Evolutionary conservation across 35 echinoderm and acorn worm genomes (phyloP), one percentile per base, ranked within the genome.

Genomic region (Antedon bifida): DNA sequence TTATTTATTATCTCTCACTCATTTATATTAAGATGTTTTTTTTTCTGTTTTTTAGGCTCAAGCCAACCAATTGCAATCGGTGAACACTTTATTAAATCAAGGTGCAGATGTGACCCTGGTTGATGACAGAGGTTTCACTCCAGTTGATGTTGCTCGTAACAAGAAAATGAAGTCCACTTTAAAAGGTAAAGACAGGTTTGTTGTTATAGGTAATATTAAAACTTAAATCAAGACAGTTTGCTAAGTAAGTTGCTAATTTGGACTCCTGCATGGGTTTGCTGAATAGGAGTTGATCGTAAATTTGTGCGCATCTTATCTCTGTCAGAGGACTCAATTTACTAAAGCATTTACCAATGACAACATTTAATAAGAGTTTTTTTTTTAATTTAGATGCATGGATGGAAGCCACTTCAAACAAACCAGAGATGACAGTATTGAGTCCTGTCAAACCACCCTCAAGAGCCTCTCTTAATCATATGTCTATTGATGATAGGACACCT

Each of bases 401-500:
- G 34, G 95, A 99, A 30, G 91, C 88, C 0, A 90, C 91, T 23
- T 88, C 92, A 32, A 76, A 17, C 38, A 92, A 89, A 31, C 85
- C 77, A 8, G 91, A 89, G 0, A 39, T 79, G 38, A 55, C 82
- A 7, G 86, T 86, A 21, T 64, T 99, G 19, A 93, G 85, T 36
- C 95, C 95, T 29, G 95, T 99, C 46, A 99, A 92, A 79, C 88
- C 90, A 0, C 95, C 95, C 0, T 99, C 95, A 23, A 80, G 78
- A 39, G 31, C 34, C 34, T 80, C 78, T 5, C n/a, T 80, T 4
- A 29, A 30, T 21, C 78, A 39, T 3, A 34, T 36, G 3, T 80
- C 78, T 29, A 14, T 80, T 11, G 78, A 80, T 80, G 78, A 80
- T 5, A 14, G 26, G 5, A 64, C 51, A 2, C 51, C 51, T 12